Evolutionary conservation across 2,888 invertebrate species (phyloP), one percentile per base, ranked within the genome.

Genomic region (Diplazon laetatorius): DNA sequence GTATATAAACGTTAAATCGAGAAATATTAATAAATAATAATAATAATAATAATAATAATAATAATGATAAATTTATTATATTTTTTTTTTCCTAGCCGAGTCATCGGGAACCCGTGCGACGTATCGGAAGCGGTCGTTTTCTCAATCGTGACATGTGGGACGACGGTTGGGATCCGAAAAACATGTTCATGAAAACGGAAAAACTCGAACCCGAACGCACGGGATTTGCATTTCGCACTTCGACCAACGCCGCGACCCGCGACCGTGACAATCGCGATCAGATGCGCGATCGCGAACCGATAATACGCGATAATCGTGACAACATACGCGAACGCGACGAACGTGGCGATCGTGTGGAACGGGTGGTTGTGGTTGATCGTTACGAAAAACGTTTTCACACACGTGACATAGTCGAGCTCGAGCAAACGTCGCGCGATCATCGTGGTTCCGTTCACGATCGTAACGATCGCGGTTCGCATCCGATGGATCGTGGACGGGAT

Each of bases 121-220:
- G 97, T 55, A 97, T 97, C 86, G 97, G 97, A 4, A 97, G 97
- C 85, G 97, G 97, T 0, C 94, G 97, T 9, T 94, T 97, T 79
- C 92, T 95, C 92, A 93, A 95, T 78, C 93, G 95, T 35, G 94
- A 94, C 87, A 92, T 93, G 88, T 93, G 93, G 93, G 93, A 93
- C 83, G 91, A 91, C 73, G 86, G 91, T 60, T 82, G 87, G 30
- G 91, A 91, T 37, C 66, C 78, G 48, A 78, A 78, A 50, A 71
- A 44, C n/a, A 71, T 75, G 55, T 78, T 78, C 57, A 55, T 75
- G 62, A 78, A 78, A 39, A 87, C 86, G 68, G 90, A 90, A 14
- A 91, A 91, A 73, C 82, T 88, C 14, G 90, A 91, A 57, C 83
- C 86, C 3, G 89, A 87, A 30, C 89, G 89, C 62, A 85, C 90